phyloP scores from a whole-genome alignment of 2,888 invertebrate species.

The Galerucella calmariensis region DNA sequence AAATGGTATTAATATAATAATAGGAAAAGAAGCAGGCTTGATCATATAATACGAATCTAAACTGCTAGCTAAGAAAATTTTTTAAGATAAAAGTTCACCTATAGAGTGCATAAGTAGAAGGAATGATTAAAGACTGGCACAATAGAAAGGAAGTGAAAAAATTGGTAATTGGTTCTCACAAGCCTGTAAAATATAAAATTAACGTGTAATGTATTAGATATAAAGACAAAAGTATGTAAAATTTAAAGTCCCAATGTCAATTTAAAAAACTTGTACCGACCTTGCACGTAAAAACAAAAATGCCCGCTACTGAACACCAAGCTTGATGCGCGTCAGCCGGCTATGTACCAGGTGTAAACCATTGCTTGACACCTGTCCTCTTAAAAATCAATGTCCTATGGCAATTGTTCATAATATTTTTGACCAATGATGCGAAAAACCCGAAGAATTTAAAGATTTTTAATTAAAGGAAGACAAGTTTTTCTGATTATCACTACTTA shows the following conservation, averaged over 20 bases:
- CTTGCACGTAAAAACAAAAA: conserved; percentile 42
- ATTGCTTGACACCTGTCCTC: conserved; percentile 62
- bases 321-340: conserved; percentile 56
- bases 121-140: no score
- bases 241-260: background rate
- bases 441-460: conserved; percentile 16
- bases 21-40: no score
- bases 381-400: conserved; percentile 64
- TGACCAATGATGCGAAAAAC: conserved; percentile 53
- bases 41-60: no score
- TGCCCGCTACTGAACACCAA: conserved; percentile 50
- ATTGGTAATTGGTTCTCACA: no score
- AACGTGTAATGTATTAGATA: no score
- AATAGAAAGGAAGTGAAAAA: no score
- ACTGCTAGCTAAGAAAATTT: no score
- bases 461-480: conserved; percentile 13
- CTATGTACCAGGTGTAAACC: conserved; percentile 62
- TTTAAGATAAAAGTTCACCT: no score
- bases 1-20: no score
- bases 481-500: conserved; percentile 1
- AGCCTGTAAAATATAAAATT: no score
- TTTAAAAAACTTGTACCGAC: conserved; percentile 1
- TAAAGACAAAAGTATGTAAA: background rate
- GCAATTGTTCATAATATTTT: conserved; percentile 60
- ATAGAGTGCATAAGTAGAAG: no score